Conservation (phyloP, 2,113 vertebrate genomes). For the Austrofundulus limnaeus region DNA sequence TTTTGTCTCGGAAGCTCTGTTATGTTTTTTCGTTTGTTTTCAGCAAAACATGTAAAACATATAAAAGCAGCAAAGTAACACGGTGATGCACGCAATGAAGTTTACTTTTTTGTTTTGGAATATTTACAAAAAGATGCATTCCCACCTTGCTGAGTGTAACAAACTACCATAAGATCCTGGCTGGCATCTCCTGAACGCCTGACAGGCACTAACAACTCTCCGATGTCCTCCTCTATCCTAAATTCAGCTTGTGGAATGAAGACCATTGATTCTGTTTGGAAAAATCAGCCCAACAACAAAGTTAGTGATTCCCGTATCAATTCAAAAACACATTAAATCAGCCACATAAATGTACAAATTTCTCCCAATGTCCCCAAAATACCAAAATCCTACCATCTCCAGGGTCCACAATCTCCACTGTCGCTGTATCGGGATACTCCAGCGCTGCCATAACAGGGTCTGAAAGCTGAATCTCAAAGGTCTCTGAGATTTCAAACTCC, state of each 20-base stretch:
- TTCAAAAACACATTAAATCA: not conserved
- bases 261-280: slow-evolving; percentile 83
- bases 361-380: not conserved
- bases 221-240: slow-evolving; percentile 82
- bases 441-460: slow-evolving; percentile 85
- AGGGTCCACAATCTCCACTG: slow-evolving; percentile 86
- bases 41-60: not conserved
- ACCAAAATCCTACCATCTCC: slow-evolving; percentile 79
- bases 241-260: slow-evolving; percentile 86
- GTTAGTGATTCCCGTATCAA: not conserved
- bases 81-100: not conserved
- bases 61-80: not conserved
- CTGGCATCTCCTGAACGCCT: slow-evolving; percentile 82
- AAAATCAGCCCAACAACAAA: slow-evolving; percentile 2
- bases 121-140: not conserved
- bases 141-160: slow-evolving; percentile 85
- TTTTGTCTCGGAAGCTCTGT: not conserved
- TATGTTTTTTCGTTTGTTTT: not conserved
- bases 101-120: not conserved
- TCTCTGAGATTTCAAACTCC: slow-evolving; percentile 85
- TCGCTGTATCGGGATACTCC: slow-evolving; percentile 80
- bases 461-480: slow-evolving; percentile 85
- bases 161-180: slow-evolving; percentile 85
- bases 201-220: slow-evolving; percentile 84
- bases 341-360: not conserved